phyloP scores from a whole-genome alignment of 1,140 invertebrate genomes.

The Subanguina moxae region DNA sequence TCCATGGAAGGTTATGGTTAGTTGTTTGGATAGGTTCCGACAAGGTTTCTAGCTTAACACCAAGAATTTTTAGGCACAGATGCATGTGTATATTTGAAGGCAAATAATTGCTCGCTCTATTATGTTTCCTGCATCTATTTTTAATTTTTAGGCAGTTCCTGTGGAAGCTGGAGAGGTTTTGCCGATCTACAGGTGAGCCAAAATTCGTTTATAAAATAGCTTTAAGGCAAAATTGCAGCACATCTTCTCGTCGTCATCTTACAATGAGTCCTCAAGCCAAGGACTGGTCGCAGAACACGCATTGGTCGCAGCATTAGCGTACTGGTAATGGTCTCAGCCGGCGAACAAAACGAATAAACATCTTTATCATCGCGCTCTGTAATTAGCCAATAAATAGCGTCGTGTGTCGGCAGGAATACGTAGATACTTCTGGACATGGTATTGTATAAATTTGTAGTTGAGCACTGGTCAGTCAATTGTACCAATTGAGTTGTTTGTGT shows the following conservation, averaged over 20 bases:
- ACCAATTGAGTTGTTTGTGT: not conserved
- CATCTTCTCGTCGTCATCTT: slow-evolving; percentile 51
- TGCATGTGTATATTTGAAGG: slow-evolving; percentile 91
- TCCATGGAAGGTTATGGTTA: slow-evolving; percentile 83
- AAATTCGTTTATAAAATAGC: slow-evolving; percentile 25
- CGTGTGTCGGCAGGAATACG: not conserved
- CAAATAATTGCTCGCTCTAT: slow-evolving; percentile 62
- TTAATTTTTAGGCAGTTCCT: slow-evolving; percentile 51
- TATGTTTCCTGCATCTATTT: too few relatives aligned
- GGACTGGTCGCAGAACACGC: slow-evolving; percentile 47
- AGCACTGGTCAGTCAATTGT: not conserved
- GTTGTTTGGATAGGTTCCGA: not conserved
- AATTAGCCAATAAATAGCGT: not conserved
- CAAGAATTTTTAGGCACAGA: slow-evolving; percentile 70
- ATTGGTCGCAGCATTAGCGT: not conserved
- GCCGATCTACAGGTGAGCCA: slow-evolving; percentile 52
- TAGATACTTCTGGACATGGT: not conserved
- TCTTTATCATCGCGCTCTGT: not conserved
- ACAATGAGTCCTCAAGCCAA: slow-evolving; percentile 46
- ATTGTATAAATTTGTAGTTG: not conserved
- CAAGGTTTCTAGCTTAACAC: too few relatives aligned
- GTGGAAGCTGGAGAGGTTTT: slow-evolving; percentile 56
- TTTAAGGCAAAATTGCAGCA: slow-evolving; percentile 32
- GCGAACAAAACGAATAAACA: not conserved
- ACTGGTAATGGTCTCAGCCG: not conserved